Conservation (phyloP, 2,113 vertebrate species). For the Toxostoma redivivum region DNA sequence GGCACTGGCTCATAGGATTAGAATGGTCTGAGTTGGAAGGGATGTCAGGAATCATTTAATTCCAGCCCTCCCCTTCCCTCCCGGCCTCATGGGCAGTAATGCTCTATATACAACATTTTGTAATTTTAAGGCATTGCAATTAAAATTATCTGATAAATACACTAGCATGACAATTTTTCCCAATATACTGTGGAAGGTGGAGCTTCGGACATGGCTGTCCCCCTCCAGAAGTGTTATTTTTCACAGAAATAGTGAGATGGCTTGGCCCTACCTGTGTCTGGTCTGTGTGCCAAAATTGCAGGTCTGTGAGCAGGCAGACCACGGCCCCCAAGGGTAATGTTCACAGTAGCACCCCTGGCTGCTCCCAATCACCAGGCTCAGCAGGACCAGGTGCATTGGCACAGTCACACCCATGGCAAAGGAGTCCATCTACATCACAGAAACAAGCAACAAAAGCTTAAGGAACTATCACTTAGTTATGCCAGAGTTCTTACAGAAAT, state of each 20-base stretch:
- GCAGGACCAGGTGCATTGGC: slow-evolving; percentile 46
- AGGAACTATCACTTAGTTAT: not conserved
- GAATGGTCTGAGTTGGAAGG: not conserved
- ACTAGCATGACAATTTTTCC: not conserved
- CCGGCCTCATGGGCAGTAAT: fast-evolving
- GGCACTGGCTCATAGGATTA: not conserved
- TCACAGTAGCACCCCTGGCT: slow-evolving; percentile 84
- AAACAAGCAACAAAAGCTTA: not conserved
- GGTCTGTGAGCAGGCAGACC: slow-evolving; percentile 84
- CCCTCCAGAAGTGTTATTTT: not conserved
- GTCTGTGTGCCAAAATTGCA: slow-evolving; percentile 83
- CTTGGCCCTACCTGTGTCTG: slow-evolving; percentile 75
- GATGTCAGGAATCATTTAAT: not conserved
- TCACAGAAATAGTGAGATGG: not conserved
- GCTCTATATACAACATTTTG: not conserved
- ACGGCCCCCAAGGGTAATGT: slow-evolving; percentile 80
- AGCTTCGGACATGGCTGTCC: fast-evolving
- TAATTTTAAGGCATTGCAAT: not conserved
- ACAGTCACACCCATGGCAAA: not conserved
- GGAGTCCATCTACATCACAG: not conserved
- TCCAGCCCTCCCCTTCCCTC: not conserved
- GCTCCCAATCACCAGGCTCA: slow-evolving; percentile 44
- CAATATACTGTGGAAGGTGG: not conserved
- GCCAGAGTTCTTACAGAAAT: not conserved
- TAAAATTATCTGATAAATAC: not conserved